Base-by-base conservation (phyloP, 2,888 invertebrate genomes). In the Hypercompe scribonia region DNA sequence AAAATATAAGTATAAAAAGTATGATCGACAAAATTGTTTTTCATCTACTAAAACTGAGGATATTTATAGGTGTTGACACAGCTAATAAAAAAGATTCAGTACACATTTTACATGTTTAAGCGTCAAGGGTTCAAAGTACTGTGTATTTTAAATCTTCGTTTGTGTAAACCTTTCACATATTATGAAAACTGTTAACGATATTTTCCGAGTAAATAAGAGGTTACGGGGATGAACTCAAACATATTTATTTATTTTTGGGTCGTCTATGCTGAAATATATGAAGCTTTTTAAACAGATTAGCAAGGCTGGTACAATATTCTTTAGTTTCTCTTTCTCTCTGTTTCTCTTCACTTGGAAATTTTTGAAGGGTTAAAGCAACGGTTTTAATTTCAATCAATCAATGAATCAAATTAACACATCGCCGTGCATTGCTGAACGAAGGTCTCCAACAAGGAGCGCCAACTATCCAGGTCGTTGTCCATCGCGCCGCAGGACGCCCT, bases 41-140 rank as follows among this genome's bases (percentile, higher is more conserved):
- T 75, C 78, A 76, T 61, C 31, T 83, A 80, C 75, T 84, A 79
- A 77, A 81, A 85, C 74, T 76, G 72, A 75, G 81, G 78, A 79
- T 83, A 82, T 86, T 82, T 80, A 83, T 85, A 86, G 85, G 79
- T 84, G 85, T 88, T 87, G 82, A 86, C 85, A 86, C 76, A 81
- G 86, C 81, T 82, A 84, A 86, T 87, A 87, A 87, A 88, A 87
- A 88, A 83, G 86, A 84, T 81, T 80, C 76, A 31, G 61, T 61
- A 61, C 61, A 79, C 82, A 80, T 78, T 83, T 80, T 78, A 70
- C 76, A 78, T 74, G 78, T 70, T 70, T 70, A 63, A 31, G 71
- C 75, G 74, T 78, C 78, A 75, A 77, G 75, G 21, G 64, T 67
- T 67, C 68, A 72, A 63, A 72, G 54, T 54, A 34, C 65, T 61